A percentile compares a stretch with the other conserved stretches of the same genome.
These are phyloP conservation scores for Fulmarus glacialis DNA, from an alignment of 2,113 vertebrate species.

Conservation along the genomic window DNA sequence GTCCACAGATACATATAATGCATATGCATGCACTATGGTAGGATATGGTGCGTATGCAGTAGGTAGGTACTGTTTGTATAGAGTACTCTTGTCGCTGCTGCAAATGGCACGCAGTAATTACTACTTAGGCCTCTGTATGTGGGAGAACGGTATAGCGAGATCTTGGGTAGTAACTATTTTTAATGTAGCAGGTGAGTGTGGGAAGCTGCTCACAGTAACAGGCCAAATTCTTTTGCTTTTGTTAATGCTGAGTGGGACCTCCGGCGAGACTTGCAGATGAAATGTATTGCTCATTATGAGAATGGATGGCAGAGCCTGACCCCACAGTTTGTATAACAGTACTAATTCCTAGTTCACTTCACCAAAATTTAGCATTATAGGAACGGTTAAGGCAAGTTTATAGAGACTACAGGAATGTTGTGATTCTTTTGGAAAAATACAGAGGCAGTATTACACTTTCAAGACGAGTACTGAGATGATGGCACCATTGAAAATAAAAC, in stretches of 20 bases:
- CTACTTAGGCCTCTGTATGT: background rate
- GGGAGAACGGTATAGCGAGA: slow-evolving; percentile 40
- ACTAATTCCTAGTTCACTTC: background rate
- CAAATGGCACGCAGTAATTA: background rate
- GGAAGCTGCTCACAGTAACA: slow-evolving; percentile 36
- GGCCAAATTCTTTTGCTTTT: slow-evolving; percentile 52
- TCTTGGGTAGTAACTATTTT: slow-evolving; percentile 51
- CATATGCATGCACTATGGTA: accelerated
- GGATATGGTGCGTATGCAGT: background rate
- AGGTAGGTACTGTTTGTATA: background rate
- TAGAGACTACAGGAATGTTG: background rate
- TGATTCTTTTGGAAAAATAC: background rate
- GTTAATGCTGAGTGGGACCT: slow-evolving; percentile 57
- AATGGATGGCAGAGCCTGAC: background rate
- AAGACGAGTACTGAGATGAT: background rate
- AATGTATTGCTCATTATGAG: slow-evolving; percentile 13
- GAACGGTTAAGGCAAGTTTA: background rate
- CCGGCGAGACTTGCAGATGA: background rate
- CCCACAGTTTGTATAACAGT: background rate
- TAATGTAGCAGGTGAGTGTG: slow-evolving; percentile 57
- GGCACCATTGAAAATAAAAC: background rate
- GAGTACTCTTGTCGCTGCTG: background rate
- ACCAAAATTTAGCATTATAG: background rate
- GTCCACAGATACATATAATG: background rate
- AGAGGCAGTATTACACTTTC: background rate